Conservation (phyloP, 2,888 invertebrate species). For the Anoplius nigerrimus region DNA sequence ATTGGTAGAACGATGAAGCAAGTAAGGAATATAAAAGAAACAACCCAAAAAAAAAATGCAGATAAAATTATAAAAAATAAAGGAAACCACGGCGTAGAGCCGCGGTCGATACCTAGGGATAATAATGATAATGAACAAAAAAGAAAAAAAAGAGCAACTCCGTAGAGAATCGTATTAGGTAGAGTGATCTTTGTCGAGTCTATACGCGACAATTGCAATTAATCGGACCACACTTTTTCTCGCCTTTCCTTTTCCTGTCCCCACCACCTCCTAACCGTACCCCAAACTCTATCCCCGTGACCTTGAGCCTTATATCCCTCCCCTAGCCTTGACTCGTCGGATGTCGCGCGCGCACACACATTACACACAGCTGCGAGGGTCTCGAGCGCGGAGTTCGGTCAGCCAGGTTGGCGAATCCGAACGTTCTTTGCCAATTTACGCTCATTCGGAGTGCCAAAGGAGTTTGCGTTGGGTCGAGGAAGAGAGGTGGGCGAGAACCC, state of each 20-base stretch:
- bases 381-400: too few relatives aligned
- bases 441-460: too few relatives aligned
- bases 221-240: slow-evolving; percentile 56
- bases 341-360: too few relatives aligned
- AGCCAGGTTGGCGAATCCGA: too few relatives aligned
- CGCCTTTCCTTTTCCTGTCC: slow-evolving; percentile 56
- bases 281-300: too few relatives aligned
- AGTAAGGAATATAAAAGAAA: slow-evolving; percentile 25
- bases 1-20: slow-evolving; percentile 52
- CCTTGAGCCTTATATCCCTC: too few relatives aligned
- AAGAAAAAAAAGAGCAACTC: slow-evolving; percentile 22
- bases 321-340: too few relatives aligned
- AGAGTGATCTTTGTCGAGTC: slow-evolving; percentile 41
- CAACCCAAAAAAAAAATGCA: slow-evolving; percentile 34
- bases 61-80: slow-evolving; percentile 40
- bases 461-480: too few relatives aligned
- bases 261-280: too few relatives aligned
- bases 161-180: slow-evolving; percentile 32
- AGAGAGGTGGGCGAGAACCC: too few relatives aligned
- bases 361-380: too few relatives aligned
- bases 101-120: not conserved
- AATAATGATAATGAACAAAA: slow-evolving; percentile 7
- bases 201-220: slow-evolving; percentile 55
- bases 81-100: slow-evolving; percentile 28
- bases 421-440: too few relatives aligned